Base-by-base conservation (phyloP, 2,888 invertebrate species). In the Parnassius apollo region DNA sequence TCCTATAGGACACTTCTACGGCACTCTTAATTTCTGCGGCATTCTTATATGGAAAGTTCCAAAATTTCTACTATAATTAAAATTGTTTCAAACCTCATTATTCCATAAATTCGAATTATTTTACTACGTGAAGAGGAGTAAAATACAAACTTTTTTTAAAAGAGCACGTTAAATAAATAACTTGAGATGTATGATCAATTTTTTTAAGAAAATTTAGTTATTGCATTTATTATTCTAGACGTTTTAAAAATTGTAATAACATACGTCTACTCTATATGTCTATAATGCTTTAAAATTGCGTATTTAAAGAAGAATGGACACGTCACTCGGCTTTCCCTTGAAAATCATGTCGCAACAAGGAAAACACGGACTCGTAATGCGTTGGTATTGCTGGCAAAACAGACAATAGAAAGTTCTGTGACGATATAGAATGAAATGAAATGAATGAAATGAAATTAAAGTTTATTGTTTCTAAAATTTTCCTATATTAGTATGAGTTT, bases 271-370 rank as follows among this genome's bases (percentile, higher is more conserved):
- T 35, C 35, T 35, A 35, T 35, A 35, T 25, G 4, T 7, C 3
- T 25, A 25, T 2, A 25, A 0, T 7, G 44, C 3, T 44, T 11
- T 44, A 44, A 49, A 49, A 9, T 13, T 9, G 9, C 9, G 58
- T 62, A 63, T 64, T 59, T 59, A 13, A 13, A 49, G 18, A 13
- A 59, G 64, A 65, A 68, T 70, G 67, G 50, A 64, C 60, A 57
- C 68, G 71, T 73, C 77, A 73, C 57, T 59, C 54, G 49, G 63
- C 77, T 81, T 80, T 78, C 79, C 73, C 73, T 73, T 69, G 66
- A 71, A 72, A 73, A 72, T 71, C 67, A 67, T 79, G 76, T 75
- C 69, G 79, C 71, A 79, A 80, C 68, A 62, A 79, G 78, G 78
- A 79, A 78, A 79, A 79, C 58, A n/a, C 12, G 42, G 52, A 61